These are phyloP conservation scores for Gymnoscopelus microlampas DNA, from an alignment of 2,797 vertebrate genomes.

Conservation along the genomic window DNA sequence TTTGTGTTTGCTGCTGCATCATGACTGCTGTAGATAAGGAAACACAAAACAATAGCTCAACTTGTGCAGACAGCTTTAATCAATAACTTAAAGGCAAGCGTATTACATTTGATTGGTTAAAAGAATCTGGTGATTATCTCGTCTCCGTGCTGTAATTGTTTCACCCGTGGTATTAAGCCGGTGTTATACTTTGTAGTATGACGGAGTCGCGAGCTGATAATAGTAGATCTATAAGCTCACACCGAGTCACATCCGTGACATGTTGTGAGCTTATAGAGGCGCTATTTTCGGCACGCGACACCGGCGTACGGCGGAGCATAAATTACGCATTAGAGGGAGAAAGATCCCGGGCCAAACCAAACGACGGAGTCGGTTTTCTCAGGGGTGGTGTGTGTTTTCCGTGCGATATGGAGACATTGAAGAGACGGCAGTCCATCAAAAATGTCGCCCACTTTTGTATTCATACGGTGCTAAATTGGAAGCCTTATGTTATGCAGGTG, in stretches of 20 bases:
- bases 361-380: slow-evolving; percentile 37
- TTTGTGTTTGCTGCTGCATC: neutral
- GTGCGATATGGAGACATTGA: slow-evolving; percentile 63
- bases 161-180: slow-evolving; percentile 33
- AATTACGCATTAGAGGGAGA: slow-evolving; percentile 10
- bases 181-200: no score
- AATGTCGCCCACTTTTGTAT: slow-evolving; percentile 67
- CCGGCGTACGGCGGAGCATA: no score
- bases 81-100: slow-evolving; percentile 36
- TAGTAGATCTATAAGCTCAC: no score
- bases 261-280: no score
- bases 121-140: slow-evolving; percentile 42
- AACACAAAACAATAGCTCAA: neutral
- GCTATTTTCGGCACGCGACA: no score
- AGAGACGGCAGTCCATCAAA: slow-evolving; percentile 68
- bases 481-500: slow-evolving; percentile 80
- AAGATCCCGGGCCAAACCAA: slow-evolving; percentile 16
- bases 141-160: slow-evolving; percentile 37
- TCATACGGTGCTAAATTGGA: slow-evolving; percentile 67
- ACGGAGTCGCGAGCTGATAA: no score
- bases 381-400: slow-evolving; percentile 31
- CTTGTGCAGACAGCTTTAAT: slow-evolving; percentile 30
- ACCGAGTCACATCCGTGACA: no score
- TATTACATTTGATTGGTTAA: slow-evolving; percentile 39
- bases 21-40: neutral